Base-by-base conservation (phyloP, 1,140 invertebrate species). In the Drosophila elegans region DNA sequence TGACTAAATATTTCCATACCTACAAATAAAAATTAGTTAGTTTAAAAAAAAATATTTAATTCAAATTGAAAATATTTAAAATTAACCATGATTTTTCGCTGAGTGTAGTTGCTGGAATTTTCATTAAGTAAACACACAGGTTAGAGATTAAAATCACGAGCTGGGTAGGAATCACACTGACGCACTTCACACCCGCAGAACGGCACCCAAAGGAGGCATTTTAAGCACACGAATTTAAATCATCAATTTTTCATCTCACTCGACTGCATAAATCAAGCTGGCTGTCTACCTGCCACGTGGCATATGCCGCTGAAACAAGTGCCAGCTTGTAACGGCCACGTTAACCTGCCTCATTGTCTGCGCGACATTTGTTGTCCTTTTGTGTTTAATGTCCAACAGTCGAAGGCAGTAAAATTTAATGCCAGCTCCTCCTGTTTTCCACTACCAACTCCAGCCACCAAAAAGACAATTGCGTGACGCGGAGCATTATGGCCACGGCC, bases 351-450 rank as follows among this genome's bases (percentile, higher is more conserved):
- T 67, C 64, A 60, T 76, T 59, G 64, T 53, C 13, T 49, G n/a
- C 27, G 59, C n/a, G 48, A 61, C 63, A 71, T 57, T 75, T 78
- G 69, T 72, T 73, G 74, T 88, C 79, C 68, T 83, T 83, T 88
- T 89, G 75, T 79, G 88, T 85, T 88, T 76, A 82, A 82, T 72
- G 83, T 82, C 78, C 62, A 71, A 71, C 81, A 74, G 81, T 69
- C 74, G 57, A 85, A 82, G 66, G 83, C 83, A 81, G 88, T 86
- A 83, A 88, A 88, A 88, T 86, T 73, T 86, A 88, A 88, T 86
- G 79, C 62, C 66, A 27, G 9, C 46, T 63, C 34, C 46, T 13
- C 25, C 29, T 16, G 64, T 38, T 41, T 52, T 32, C 32, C 49
- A 27, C 5, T 2, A 3, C 44, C 10, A 25, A 9, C 29, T 32